Base-by-base conservation (phyloP, 1,140 invertebrate species). In the Antheraea pernyi region DNA sequence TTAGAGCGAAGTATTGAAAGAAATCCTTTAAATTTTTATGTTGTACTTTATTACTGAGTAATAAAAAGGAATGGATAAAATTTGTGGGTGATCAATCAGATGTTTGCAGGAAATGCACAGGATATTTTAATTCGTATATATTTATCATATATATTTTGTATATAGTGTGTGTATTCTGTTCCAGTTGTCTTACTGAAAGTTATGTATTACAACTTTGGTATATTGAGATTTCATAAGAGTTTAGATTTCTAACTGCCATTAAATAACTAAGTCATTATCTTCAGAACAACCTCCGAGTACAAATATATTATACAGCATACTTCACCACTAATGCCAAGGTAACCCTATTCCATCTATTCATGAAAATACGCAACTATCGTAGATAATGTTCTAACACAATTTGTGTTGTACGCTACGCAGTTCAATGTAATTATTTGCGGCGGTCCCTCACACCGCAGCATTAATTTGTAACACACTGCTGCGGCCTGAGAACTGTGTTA, bases 351-450 rank as follows among this genome's bases (percentile, higher is more conserved):
- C 39, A 42, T 42, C 39, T 7, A 42, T 42, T 42, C 10, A 53
- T 53, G 46, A 53, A 53, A 53, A 53, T 16, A 16, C 46, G 1
- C 39, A 53, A 53, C 46, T 53, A 53, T 16, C 13, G 46, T 16
- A 53, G 46, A 53, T 53, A 53, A 53, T 53, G 46, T 53, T 53
- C 16, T 53, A 53, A 53, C 46, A 53, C 46, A 53, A 53, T 53
- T 53, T 53, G 46, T 53, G 46, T 53, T 53, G 11, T 53, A 16
- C 16, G 16, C 46, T 53, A 11, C 16, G 16, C 46, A 53, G 46
- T 53, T 53, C 10, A 16, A 16, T 53, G 46, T 53, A 53, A 53
- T 53, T 53, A 53, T 53, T 53, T 53, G 46, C 46, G 46, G 46
- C 6, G 46, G 46, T 53, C 46, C 46, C 46, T 53, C 46, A 16